These are phyloP conservation scores for Pomacea maculata DNA, from an alignment of 1,140 invertebrate genomes.

Conservation along the genomic window DNA sequence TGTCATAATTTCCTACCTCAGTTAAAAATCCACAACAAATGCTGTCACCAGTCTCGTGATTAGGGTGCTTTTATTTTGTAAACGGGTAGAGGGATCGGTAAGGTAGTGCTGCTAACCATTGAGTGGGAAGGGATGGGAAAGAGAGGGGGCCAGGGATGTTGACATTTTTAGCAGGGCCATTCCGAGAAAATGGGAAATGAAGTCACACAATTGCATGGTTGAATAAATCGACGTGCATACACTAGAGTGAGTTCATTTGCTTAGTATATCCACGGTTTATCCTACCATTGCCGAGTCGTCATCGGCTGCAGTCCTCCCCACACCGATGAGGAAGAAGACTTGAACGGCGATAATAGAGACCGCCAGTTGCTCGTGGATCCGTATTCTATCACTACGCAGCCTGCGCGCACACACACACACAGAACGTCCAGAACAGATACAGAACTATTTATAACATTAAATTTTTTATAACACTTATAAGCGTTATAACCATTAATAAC, in stretches of 20 bases:
- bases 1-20: not conserved
- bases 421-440: not conserved
- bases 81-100: not conserved
- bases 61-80: no score
- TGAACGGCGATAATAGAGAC: slow-evolving; percentile 50
- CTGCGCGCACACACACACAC: slow-evolving; percentile 24
- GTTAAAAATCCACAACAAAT: not conserved
- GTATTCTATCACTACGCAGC: slow-evolving; percentile 47
- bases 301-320: slow-evolving; percentile 41
- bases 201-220: no score
- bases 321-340: slow-evolving; percentile 48
- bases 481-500: not conserved
- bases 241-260: no score
- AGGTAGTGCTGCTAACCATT: not conserved
- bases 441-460: not conserved
- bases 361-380: slow-evolving; percentile 56
- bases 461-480: not conserved
- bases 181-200: no score
- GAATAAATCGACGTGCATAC: no score
- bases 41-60: no score
- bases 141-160: not conserved
- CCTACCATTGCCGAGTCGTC: slow-evolving; percentile 18
- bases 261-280: not conserved
- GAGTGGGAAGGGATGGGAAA: not conserved
- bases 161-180: not conserved